These are phyloP conservation scores for Numenius arquata DNA, from an alignment of 2,113 vertebrate species.

Conservation along the genomic window DNA sequence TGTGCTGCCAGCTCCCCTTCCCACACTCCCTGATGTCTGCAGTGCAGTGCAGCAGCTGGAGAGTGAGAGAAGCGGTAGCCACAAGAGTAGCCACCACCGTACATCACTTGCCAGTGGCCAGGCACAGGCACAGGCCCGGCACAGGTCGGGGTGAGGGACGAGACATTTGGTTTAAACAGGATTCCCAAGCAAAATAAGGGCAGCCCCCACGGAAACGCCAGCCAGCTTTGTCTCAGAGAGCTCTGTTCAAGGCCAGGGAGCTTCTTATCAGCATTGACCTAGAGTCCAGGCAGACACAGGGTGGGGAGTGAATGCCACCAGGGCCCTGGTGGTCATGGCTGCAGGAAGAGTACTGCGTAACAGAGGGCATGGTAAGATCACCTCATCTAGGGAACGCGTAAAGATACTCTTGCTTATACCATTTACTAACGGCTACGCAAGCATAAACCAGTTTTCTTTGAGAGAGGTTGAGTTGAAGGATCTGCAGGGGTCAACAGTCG, in stretches of 20 bases:
- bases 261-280: not conserved
- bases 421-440: not conserved
- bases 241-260: not conserved
- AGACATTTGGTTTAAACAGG: not conserved
- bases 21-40: not conserved
- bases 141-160: fast-evolving
- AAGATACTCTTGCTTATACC: not conserved
- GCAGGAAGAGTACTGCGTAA: not conserved
- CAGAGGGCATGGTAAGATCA: not conserved
- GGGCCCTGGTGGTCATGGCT: fast-evolving
- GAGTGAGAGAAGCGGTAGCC: not conserved
- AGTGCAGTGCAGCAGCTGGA: not conserved
- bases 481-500: not conserved
- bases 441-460: not conserved
- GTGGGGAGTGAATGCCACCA: not conserved
- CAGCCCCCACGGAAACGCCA: fast-evolving
- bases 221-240: not conserved
- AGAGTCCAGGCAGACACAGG: not conserved
- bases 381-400: fast-evolving
- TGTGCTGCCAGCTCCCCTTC: not conserved
- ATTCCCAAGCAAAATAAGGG: not conserved
- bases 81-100: not conserved
- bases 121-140: not conserved
- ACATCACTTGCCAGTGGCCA: not conserved
- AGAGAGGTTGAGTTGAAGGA: not conserved